Conservation (phyloP, 2,888 invertebrate species). For the Tipula unca region DNA sequence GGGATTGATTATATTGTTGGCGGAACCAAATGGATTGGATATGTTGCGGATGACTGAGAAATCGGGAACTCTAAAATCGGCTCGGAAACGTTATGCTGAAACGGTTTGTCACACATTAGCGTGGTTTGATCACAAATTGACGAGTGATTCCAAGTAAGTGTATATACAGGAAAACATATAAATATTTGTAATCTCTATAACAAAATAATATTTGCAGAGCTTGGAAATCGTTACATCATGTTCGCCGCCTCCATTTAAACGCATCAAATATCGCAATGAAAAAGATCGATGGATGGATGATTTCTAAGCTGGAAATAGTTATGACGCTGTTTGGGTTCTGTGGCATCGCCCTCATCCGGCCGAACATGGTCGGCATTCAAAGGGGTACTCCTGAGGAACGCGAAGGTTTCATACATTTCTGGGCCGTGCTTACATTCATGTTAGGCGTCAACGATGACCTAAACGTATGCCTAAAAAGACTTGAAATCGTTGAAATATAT, state of each 20-base stretch:
- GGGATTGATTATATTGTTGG: neutral
- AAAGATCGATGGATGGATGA: conserved; percentile 44
- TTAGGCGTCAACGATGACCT: conserved; percentile 61
- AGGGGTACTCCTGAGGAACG: conserved; percentile 52
- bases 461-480: conserved; percentile 25
- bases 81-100: neutral
- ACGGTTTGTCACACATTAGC: neutral
- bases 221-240: conserved; percentile 53
- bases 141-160: conserved; percentile 16
- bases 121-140: conserved; percentile 4
- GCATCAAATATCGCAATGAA: conserved; percentile 43
- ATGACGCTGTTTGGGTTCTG: conserved; percentile 75
- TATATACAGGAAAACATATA: neutral
- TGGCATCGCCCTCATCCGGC: conserved; percentile 54
- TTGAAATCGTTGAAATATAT: conserved; percentile 24
- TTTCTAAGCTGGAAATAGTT: conserved; percentile 68
- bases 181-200: neutral
- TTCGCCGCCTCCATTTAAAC: conserved; percentile 53
- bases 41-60: neutral
- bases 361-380: conserved; percentile 52
- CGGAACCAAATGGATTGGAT: conserved; percentile 14
- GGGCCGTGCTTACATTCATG: conserved; percentile 66
- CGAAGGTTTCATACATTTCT: conserved; percentile 66
- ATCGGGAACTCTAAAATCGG: neutral
- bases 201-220: conserved; percentile 42